Base-by-base conservation (phyloP, 2,888 invertebrate genomes). In the Erebia aethiops region DNA sequence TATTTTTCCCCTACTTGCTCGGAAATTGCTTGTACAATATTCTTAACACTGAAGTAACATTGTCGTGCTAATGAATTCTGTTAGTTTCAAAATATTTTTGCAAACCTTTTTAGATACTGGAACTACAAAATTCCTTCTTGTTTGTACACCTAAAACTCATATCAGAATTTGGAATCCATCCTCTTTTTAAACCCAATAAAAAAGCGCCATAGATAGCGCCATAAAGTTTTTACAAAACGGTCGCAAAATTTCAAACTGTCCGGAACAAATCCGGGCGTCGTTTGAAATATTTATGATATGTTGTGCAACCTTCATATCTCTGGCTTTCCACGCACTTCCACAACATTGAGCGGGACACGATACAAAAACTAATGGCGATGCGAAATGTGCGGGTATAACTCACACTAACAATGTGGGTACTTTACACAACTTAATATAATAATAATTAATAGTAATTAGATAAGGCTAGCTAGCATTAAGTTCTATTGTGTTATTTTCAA, bases 281-380 rank as follows among this genome's bases (percentile, higher is more conserved):
- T 81, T 72, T 78, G 78, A 81, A 82, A 84, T 90, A 91, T 91
- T 91, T 91, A 91, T 86, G 87, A 82, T 78, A 82, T 85, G 85
- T 82, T 82, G 84, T 82, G 82, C 78, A 79, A 73, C 76, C 80
- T 78, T 82, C 87, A 79, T 91, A 91, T 91, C 91, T 85, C 81
- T 79, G 81, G 78, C 80, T 81, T 85, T 83, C 84, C 91, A 91
- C 87, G 81, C 89, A 85, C 84, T 91, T 91, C 89, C 91, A 80
- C 85, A 83, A 89, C 91, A 91, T 91, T 90, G 87, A 87, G 81
- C 87, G 79, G 81, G 81, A 83, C 81, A 74, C 52, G 72, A 80
- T 84, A 85, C 85, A 85, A 83, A 85, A 73, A 71, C 80, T 82
- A 81, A 83, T 80, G 83, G 79, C 81, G 82, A 80, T 78, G 68